These are phyloP conservation scores for Monochamus alternatus DNA, from an alignment of 2,888 invertebrate species.

Conservation along the genomic window DNA sequence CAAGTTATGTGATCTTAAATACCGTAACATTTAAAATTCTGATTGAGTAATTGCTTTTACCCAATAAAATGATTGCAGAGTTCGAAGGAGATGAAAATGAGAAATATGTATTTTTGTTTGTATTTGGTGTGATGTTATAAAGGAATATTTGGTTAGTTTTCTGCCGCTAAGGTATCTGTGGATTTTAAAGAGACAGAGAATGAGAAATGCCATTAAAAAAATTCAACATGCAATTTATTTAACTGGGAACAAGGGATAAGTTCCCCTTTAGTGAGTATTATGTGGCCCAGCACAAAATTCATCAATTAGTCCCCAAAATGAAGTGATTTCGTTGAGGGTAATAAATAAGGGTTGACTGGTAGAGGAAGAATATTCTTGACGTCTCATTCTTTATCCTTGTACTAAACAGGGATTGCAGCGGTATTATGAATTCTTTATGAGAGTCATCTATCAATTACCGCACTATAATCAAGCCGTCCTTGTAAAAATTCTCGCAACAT, in stretches of 20 bases:
- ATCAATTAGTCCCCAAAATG: conserved; percentile 30
- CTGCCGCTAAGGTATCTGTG: no score
- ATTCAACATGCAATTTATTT: neutral
- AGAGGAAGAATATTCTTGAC: conserved; percentile 23
- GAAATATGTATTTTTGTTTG: no score
- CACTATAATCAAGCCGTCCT: conserved; percentile 2
- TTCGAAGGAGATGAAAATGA: no score
- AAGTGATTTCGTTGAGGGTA: conserved; percentile 19
- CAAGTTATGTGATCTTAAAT: no score
- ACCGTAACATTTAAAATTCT: no score
- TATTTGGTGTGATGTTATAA: no score
- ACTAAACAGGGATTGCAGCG: conserved; percentile 22
- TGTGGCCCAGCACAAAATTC: conserved; percentile 17
- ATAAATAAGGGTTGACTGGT: conserved; percentile 28
- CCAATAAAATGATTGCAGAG: no score
- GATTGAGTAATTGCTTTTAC: no score
- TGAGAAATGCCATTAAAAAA: no score
- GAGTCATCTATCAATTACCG: conserved; percentile 25
- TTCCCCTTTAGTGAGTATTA: conserved; percentile 4
- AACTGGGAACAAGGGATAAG: neutral
- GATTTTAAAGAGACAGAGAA: no score
- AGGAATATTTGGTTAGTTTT: no score
- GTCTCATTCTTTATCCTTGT: conserved; percentile 28
- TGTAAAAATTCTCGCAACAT: neutral
- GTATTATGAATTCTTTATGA: conserved; percentile 28